A percentile compares a stretch with the other conserved stretches of the same genome.
Evolutionary conservation across 1,140 invertebrate genomes (phyloP).

Genomic region (Planococcus citri): DNA sequence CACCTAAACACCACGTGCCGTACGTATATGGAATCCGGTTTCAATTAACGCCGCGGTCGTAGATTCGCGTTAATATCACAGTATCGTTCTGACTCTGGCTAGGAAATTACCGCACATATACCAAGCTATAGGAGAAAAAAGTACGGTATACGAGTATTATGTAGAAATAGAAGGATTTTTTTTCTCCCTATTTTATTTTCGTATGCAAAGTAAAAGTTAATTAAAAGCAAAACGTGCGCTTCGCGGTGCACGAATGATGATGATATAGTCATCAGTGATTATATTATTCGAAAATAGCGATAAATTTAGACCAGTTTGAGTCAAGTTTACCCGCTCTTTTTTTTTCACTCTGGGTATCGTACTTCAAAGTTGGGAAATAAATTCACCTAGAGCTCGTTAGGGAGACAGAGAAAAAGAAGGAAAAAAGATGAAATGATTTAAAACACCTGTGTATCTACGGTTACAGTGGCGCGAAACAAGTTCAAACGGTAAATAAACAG

Average conservation of each 20-base stretch:
- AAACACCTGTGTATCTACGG: conserved; percentile 5
- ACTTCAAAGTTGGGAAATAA: background rate
- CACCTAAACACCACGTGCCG: conserved; percentile 5
- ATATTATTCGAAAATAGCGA: background rate
- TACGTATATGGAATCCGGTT: background rate
- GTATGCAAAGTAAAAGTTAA: conserved; percentile 4
- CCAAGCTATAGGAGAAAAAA: no score
- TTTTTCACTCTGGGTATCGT: background rate
- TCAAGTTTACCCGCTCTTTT: background rate
- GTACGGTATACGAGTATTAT: background rate
- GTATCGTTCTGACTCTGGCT: background rate
- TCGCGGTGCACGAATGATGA: background rate
- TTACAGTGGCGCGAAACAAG: conserved; percentile 12
- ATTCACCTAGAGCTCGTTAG: conserved; percentile 1
- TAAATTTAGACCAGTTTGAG: background rate
- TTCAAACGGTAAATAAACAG: conserved; percentile 15
- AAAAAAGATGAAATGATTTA: conserved; percentile 11
- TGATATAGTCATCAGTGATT: conserved; percentile 11
- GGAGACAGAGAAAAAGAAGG: background rate
- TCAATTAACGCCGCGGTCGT: background rate
- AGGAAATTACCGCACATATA: background rate
- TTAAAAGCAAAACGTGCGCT: background rate
- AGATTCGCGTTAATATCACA: background rate
- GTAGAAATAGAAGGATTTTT: background rate
- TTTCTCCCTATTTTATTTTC: background rate